Base-by-base conservation (phyloP, 2,888 invertebrate genomes). In the Podotricha telesiphe region DNA sequence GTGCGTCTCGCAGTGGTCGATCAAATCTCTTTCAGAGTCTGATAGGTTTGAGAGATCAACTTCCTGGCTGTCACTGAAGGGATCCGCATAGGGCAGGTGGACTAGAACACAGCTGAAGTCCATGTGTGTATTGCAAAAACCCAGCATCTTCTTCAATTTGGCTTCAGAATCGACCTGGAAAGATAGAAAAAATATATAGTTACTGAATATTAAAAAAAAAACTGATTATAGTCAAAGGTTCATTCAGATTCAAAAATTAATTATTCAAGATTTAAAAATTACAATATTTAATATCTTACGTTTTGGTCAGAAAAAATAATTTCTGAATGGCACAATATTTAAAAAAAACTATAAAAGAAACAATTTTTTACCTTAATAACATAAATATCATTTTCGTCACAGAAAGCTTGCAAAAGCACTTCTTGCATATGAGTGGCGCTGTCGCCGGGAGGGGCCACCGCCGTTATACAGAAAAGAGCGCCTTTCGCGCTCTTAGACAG, bases 391-490 rank as follows among this genome's bases (percentile, higher is more conserved):
- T 96, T 96, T 85, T 96, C 96, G 48, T 94, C 95, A 85, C 96
- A 96, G 83, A 96, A 96, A 0, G 96, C 96, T 80, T 96, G 96
- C 42, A 96, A 88, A 0, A 96, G 89, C 6, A 96, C 96, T 80
- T 96, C 95, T 79, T 96, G 96, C 94, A 96, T 96, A 80, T 96
- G 96, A 8, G 95, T 95, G 6, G 96, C 95, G 37, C 96, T 95
- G 84, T 96, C 96, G 5, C 95, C 96, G 47, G 94, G 94, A 59
- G 94, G 89, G 28, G 95, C 95, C 66, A 95, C 94, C 0, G 96
- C 95, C 19, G 96, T 94, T 53, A 96, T 86, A 79, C 96, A 96
- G 80, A 96, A 94, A 0, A 96, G 91, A 0, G 95, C 95, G 8
- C 95, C 94, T 69, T 94, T 94, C 58, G 93, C 90, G 75, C 91